Percentiles rank a stretch among this genome's conserved stretches.
Evolutionary conservation across 2,113 vertebrate genomes (phyloP).

Genomic region (Macroglossus sobrinus): DNA sequence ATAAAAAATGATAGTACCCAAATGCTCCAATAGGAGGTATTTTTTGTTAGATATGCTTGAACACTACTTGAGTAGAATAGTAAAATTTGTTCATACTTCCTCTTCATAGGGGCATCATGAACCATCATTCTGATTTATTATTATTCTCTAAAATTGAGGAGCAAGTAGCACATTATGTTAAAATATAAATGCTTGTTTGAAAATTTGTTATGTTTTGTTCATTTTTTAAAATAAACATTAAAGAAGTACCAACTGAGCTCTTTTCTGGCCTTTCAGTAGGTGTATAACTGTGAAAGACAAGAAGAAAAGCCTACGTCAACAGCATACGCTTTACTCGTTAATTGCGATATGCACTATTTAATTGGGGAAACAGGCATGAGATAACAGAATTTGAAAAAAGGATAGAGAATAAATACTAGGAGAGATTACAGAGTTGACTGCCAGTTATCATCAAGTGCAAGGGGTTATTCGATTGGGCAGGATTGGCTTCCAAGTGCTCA

Average conservation of each 20-base stretch:
- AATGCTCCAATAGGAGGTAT: neutral
- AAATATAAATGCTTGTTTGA: neutral
- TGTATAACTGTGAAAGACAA: neutral
- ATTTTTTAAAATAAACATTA: neutral
- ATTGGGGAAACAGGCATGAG: neutral
- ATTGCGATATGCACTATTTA: neutral
- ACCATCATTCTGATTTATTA: neutral
- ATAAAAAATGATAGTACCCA: neutral
- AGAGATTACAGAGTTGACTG: rapidly evolving
- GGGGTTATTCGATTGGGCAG: neutral
- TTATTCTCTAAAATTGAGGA: neutral
- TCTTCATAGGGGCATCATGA: neutral
- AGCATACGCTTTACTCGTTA: neutral
- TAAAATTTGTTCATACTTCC: neutral
- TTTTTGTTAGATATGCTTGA: neutral
- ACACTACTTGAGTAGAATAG: neutral
- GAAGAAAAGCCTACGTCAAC: neutral
- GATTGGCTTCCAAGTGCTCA: neutral
- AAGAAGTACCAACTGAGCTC: neutral
- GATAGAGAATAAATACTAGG: neutral
- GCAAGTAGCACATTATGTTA: neutral
- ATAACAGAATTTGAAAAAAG: neutral
- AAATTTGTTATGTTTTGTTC: neutral
- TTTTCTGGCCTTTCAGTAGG: neutral
- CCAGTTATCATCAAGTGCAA: neutral